Conservation (phyloP, 2,113 vertebrate genomes). For the Condylura cristata region DNA sequence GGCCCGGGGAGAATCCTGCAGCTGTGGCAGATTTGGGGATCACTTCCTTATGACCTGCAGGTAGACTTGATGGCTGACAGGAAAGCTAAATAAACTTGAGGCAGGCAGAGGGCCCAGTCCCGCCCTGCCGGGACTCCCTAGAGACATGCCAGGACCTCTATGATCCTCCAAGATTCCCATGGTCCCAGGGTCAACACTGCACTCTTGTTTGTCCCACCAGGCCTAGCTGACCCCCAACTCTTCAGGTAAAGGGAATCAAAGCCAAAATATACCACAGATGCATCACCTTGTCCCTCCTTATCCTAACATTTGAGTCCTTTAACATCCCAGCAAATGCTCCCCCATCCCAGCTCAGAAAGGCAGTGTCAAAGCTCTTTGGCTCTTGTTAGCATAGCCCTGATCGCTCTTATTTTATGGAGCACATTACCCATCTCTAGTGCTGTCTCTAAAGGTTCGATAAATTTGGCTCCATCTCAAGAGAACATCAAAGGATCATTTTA, state of each 20-base stretch:
- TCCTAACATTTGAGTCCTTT: background rate
- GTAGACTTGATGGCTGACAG: background rate
- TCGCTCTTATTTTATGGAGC: background rate
- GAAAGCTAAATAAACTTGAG: conserved; percentile 51
- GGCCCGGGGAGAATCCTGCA: background rate
- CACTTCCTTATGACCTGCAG: background rate
- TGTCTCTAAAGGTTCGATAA: background rate
- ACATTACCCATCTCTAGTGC: background rate
- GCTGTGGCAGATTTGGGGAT: conserved; percentile 26
- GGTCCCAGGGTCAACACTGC: background rate
- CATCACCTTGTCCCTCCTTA: too few species aligned
- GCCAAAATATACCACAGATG: background rate
- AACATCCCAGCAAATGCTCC: background rate
- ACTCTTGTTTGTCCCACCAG: background rate
- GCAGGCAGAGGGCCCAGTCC: background rate
- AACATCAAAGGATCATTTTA: background rate
- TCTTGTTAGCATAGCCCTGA: background rate
- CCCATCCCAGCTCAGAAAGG: background rate
- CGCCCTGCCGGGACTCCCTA: background rate
- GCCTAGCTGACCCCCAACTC: background rate
- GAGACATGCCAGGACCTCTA: background rate
- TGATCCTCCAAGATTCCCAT: background rate
- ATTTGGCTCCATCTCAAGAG: background rate
- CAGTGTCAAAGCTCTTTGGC: background rate
- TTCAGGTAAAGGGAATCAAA: background rate